A percentile compares a stretch with the other conserved stretches of the same genome.
Conservation (phyloP, 2,113 vertebrate species). For the Plecotus auritus region DNA sequence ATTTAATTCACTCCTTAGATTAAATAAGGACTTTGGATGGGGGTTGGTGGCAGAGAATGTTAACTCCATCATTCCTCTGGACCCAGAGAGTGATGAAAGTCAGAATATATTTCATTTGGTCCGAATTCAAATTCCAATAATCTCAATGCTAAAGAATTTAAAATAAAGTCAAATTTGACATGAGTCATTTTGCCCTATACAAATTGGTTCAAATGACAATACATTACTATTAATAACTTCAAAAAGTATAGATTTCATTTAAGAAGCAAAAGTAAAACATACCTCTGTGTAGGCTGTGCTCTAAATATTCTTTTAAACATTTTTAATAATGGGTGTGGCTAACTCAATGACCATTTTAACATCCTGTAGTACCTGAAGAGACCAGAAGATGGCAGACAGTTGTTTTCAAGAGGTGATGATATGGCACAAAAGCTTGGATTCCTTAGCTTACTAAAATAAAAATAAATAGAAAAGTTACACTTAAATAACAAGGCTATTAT, state of each 20-base stretch:
- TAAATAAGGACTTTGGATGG: not conserved
- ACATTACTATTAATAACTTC: not conserved
- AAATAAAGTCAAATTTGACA: conserved; percentile 31
- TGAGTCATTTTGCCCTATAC: not conserved
- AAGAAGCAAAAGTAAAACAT: not conserved
- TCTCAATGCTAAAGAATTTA: not conserved
- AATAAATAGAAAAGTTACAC: not conserved
- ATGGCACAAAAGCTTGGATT: not conserved
- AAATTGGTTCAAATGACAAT: not conserved
- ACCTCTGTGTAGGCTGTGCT: not conserved
- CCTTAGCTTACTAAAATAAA: not conserved
- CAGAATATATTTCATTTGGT: not conserved
- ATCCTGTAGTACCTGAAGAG: not conserved
- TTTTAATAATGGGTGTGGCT: conserved; percentile 58
- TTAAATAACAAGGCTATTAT: not conserved
- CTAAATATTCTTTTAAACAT: not conserved
- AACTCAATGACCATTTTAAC: not conserved
- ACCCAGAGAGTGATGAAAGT: not conserved
- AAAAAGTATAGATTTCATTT: not conserved
- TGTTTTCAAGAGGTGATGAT: not conserved
- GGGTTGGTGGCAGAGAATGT: not conserved
- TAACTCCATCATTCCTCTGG: not conserved
- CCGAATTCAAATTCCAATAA: not conserved
- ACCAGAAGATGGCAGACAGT: conserved; percentile 68
- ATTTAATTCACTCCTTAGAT: not conserved